Conservation (phyloP, 2,113 vertebrate species). For the Octodon degus region DNA sequence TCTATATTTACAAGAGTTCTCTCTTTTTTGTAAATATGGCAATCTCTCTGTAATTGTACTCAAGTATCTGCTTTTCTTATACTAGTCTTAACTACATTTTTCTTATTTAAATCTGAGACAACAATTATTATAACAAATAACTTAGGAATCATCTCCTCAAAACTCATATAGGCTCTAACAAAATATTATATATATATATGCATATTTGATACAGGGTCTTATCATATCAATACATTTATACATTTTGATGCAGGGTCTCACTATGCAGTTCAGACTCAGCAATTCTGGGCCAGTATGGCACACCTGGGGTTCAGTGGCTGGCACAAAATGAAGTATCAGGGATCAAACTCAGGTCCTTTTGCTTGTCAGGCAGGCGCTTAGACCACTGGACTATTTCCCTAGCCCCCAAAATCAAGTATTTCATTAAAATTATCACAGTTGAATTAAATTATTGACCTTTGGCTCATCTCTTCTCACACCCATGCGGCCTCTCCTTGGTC, state of each 20-base stretch:
- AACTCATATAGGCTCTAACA: neutral
- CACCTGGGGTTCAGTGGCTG: no score
- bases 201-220: no score
- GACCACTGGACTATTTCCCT: no score
- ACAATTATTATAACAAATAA: neutral
- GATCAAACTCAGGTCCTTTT: no score
- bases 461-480: constrained; percentile 93
- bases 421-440: constrained; percentile 5
- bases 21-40: neutral
- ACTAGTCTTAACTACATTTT: neutral
- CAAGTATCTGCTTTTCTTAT: neutral
- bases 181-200: no score
- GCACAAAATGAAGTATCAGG: no score
- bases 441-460: constrained; percentile 88
- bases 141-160: neutral
- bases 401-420: neutral
- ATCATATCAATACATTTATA: no score
- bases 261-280: no score
- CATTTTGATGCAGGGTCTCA: no score
- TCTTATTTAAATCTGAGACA: neutral
- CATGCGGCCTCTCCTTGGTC: constrained; percentile 94
- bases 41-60: neutral
- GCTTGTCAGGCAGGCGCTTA: no score
- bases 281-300: no score
- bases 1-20: neutral